Base-by-base conservation (phyloP, 2,888 invertebrate species). In the Cerastis rubricosa region DNA sequence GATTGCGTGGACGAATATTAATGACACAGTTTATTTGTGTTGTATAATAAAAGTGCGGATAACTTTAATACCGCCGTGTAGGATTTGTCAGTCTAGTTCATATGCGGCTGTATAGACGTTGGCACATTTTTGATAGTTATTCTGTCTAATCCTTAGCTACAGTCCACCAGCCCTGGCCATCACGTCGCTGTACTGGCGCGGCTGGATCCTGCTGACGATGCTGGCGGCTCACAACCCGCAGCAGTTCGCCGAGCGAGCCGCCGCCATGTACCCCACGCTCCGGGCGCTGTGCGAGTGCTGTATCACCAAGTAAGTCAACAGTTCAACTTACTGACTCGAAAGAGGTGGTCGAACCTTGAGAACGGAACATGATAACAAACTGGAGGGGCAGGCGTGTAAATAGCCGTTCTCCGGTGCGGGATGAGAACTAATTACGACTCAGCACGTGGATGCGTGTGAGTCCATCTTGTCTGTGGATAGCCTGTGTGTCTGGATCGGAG, bases 221-320 rank as follows among this genome's bases (percentile, higher is more conserved):
- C 96, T 99, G 84, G 98, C 98, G 25, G 99, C 99, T 0, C 99
- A 99, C 95, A 99, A 99, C 97, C 99, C 99, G 0, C 96, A 97
- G 0, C 97, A 98, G 22, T 98, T 99, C 95, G 99, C 99, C 19
- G 97, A 98, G 85, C 97, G 98, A 74, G 99, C 98, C 54, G 99
- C 99, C 98, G 97, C 98, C 89, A 98, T 98, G 87, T 99, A 99
- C 96, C 99, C 99, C 29, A 99, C 98, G 69, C 97, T 99, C 85
- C 97, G 98, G 82, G 98, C 98, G 89, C 97, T 99, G 85, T 99
- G 99, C 97, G 99, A 99, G 96, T 99, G 99, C 98, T 99, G 99
- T 89, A 99, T 99, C 92, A 99, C 99, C 17, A 99, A 98, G 98
- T 98, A 92, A 96, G 82, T 57, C 45, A 3, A 47, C 45, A 47